Evolutionary conservation across 2,797 vertebrate genomes (phyloP).

Genomic region (Lepidocolaptes lacrymiger): DNA sequence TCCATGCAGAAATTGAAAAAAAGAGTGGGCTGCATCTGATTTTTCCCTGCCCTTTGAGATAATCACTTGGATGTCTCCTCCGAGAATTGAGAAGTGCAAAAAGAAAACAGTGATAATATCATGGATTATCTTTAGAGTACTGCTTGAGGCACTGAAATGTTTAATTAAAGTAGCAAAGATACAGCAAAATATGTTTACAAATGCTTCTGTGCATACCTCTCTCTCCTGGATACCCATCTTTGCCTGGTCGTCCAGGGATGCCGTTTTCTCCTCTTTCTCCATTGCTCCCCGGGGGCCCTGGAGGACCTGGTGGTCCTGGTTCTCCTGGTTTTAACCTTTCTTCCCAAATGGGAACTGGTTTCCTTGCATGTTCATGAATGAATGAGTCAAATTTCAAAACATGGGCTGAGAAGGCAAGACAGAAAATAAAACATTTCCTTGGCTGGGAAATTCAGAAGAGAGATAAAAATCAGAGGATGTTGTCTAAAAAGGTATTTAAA

Average conservation of each 20-base stretch:
- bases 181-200: neutral
- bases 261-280: slow-evolving; percentile 59
- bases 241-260: slow-evolving; percentile 55
- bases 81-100: neutral
- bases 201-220: slow-evolving; percentile 51
- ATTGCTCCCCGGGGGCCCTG: slow-evolving; percentile 26
- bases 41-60: neutral
- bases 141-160: neutral
- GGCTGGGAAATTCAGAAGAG: neutral
- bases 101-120: neutral
- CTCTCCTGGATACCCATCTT: slow-evolving; percentile 69
- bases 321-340: slow-evolving; percentile 59
- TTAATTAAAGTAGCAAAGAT: neutral
- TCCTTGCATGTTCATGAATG: slow-evolving; percentile 65
- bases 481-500: neutral
- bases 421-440: neutral
- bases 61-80: neutral
- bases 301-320: slow-evolving; percentile 60
- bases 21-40: neutral
- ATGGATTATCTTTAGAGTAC: neutral
- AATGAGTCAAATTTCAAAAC: slow-evolving; percentile 73
- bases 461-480: neutral
- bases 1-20: neutral
- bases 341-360: slow-evolving; percentile 74
- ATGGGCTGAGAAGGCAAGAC: slow-evolving; percentile 63